Evolutionary conservation across 2,888 invertebrate species (phyloP), one percentile per base, ranked within the genome.

Genomic region (Agonopterix heracliana): DNA sequence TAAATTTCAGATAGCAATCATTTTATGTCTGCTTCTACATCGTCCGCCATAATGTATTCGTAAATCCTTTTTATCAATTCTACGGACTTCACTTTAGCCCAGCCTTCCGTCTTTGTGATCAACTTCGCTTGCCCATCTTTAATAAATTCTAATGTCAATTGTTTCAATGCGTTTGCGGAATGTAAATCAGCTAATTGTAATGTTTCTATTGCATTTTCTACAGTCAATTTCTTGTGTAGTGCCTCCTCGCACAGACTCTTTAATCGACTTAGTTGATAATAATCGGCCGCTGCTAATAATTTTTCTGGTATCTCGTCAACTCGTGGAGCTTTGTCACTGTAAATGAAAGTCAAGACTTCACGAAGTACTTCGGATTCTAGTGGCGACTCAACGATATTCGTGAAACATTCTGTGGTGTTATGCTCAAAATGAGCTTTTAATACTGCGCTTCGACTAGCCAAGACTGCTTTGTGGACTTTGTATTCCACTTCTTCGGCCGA

Each of bases 341-440:
- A 88, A 50, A 88, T 78, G 48, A 80, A 88, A 14, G 74, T 81
- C 2, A 88, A 54, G 0, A 88, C 82, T 71, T 86, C 85, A 40
- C 61, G 63, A 10, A 88, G 54, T 0, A 86, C 79, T 45, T 84
- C 84, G 13, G 81, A 65, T n/a, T 85, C 82, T 2, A 86, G 62
- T 0, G 75, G 80, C 43, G 83, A 81, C 53, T 84, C 79, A 2
- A 88, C 74, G 53, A 78, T 55, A 54, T 87, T 87, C 5, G 85
- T 87, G 3, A 56, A 57, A 54, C 81, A 78, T 62, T 88, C 88
- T 13, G 71, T 75, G 41, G 85, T 88, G 54, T 86, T 85, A 47
- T 87, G 86, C 51, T 84, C 80, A 64, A 88, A 88, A 56, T 87
- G 81, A 34, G 87, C 88, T 51, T 82, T 85, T 5, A 88, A 51